A percentile compares a stretch with the other conserved stretches of the same genome.
These are phyloP conservation scores for Drosophila varians DNA, from an alignment of 1,140 invertebrate species.

Conservation along the genomic window DNA sequence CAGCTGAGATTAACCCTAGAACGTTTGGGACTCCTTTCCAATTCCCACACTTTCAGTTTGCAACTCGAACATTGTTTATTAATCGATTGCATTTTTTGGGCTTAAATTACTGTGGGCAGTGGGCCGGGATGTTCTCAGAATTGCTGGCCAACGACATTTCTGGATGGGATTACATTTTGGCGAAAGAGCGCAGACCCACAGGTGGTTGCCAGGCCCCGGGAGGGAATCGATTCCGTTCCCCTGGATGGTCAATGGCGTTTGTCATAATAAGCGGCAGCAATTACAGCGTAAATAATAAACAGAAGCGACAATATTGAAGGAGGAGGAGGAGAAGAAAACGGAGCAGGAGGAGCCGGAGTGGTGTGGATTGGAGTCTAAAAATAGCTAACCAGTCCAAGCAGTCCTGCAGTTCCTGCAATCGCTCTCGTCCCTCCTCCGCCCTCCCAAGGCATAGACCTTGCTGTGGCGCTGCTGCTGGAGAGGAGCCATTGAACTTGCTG, in stretches of 20 bases:
- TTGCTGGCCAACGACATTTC: not conserved
- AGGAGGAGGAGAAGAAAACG: too few species aligned
- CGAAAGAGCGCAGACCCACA: not conserved
- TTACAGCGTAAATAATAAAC: slow-evolving; percentile 72
- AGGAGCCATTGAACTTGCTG: slow-evolving; percentile 52
- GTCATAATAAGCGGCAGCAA: slow-evolving; percentile 50
- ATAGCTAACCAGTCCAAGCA: slow-evolving; percentile 30
- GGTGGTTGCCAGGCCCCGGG: not conserved
- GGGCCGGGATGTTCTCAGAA: not conserved
- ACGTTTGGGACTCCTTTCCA: not conserved
- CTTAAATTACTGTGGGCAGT: not conserved
- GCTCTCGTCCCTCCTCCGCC: too few species aligned
- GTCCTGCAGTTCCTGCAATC: too few species aligned
- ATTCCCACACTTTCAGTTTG: not conserved
- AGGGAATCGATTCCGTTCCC: not conserved
- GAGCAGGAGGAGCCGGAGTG: not conserved
- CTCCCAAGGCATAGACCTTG: slow-evolving; percentile 14
- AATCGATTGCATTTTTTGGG: not conserved
- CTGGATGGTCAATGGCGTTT: slow-evolving; percentile 11
- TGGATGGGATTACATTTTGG: slow-evolving; percentile 4
- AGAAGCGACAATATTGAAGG: slow-evolving; percentile 31
- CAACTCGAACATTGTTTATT: too few species aligned
- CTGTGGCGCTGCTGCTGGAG: slow-evolving; percentile 16
- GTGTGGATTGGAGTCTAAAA: slow-evolving; percentile 36
- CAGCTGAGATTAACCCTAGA: slow-evolving; percentile 20